These are phyloP conservation scores for Ischnus inquisitorius DNA, from an alignment of 2,888 invertebrate species.

Conservation along the genomic window DNA sequence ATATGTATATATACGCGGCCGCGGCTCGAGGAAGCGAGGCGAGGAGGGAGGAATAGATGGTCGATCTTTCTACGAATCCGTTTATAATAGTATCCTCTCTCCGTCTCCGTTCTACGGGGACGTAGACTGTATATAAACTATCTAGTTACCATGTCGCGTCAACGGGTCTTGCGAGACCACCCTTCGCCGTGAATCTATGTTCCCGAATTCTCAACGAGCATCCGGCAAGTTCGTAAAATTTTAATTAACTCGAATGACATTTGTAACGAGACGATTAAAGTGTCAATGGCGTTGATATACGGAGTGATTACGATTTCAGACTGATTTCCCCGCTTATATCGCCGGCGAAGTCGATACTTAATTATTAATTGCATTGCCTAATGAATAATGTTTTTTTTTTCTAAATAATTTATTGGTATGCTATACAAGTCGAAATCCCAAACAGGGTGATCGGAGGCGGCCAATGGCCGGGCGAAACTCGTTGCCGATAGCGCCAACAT, in stretches of 20 bases:
- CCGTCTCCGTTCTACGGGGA: not conserved
- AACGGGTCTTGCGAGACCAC: not conserved
- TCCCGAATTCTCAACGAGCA: conserved; percentile 6
- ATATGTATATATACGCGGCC: not conserved
- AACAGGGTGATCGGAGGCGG: too few relatives aligned
- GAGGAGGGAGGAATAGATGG: conserved; percentile 10
- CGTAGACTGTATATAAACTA: conserved; percentile 21
- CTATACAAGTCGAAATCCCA: too few relatives aligned
- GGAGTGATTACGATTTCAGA: not conserved
- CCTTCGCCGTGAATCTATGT: not conserved
- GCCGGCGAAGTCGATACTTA: not conserved
- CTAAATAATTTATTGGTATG: too few relatives aligned
- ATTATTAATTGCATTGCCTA: not conserved
- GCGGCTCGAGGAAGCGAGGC: not conserved
- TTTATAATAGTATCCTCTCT: conserved; percentile 24
- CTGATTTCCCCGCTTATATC: not conserved
- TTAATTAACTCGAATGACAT: not conserved
- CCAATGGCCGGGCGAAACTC: too few relatives aligned
- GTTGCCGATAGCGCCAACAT: too few relatives aligned
- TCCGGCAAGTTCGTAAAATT: conserved; percentile 6
- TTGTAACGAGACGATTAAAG: not conserved
- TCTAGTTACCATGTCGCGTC: conserved; percentile 29
- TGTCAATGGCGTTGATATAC: conserved; percentile 5
- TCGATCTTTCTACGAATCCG: conserved; percentile 20
- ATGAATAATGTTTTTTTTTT: not conserved